Base-by-base conservation (phyloP, 2,888 invertebrate genomes). In the Helobdella robusta region DNA sequence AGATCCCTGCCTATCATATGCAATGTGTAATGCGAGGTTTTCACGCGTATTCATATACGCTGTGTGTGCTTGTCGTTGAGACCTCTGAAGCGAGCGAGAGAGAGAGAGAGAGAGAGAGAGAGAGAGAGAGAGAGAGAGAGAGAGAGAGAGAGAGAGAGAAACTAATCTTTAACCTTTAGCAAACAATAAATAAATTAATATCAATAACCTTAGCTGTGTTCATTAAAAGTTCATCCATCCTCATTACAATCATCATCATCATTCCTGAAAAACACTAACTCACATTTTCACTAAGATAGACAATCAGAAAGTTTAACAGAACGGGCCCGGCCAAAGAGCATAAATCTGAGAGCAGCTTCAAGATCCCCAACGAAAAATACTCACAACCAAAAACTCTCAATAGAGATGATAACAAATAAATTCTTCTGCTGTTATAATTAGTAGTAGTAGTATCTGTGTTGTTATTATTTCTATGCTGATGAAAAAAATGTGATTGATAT, bases 261-360 rank as follows among this genome's bases (percentile, higher is more conserved):
- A 15, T 11, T 40, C 11, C 40, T 52, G 8, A 20, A 8, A 52
- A 18, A 20, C 6, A n/a, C 11, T n/a, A 28, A n/a, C 5, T 23
- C 23, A 59, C 59, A 15, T 30, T 8, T 3, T n/a, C 15, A 44
- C 46, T 62, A 50, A 91, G 86, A 76, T 86, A 91, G 30, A 83
- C 81, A 1, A 97, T 86, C 34, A 97, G 82, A 74, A 83, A 85
- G 75, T 90, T 91, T 0, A 97, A 82, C 36, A 97, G 81, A 67
- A 97, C 79, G 0, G 97, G 97, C 0, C 91, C 91, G 25, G 87
- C 87, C 81, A 97, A 97, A 1, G 87, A 87, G 2, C 88, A 83
- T 74, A 85, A 84, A 76, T 97, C 95, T 0, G 89, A 86, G 4
- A 87, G 76, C 52, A 97, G 83, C 78, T 90, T 89, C 34, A 79